Conservation (phyloP, 2,797 vertebrate species). For the Perodicticus potto region DNA sequence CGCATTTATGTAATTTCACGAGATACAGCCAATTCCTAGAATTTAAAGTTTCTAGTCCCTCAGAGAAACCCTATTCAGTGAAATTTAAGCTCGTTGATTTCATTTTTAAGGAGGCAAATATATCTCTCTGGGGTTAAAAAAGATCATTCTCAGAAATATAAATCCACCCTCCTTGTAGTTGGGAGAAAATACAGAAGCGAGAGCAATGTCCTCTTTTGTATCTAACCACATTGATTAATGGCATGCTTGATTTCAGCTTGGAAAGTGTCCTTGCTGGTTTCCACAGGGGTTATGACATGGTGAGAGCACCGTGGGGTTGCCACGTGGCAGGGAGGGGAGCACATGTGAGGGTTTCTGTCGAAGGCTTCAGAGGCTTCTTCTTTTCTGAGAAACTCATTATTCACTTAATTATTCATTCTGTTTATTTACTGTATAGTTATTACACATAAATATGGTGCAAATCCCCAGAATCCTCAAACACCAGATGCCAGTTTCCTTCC, state of each 20-base stretch:
- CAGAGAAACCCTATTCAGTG: conserved; percentile 14
- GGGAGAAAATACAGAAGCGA: conserved; percentile 75
- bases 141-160: conserved; percentile 49
- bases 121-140: conserved; percentile 36
- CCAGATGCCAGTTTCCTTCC: conserved; percentile 88
- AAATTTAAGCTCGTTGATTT: conserved; percentile 58
- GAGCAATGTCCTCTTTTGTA: conserved; percentile 81
- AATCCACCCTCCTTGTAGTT: conserved; percentile 37
- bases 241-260: conserved; percentile 77
- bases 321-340: not conserved
- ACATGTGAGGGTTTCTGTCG: conserved; percentile 14
- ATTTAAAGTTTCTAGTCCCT: conserved; percentile 57
- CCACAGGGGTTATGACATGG: not conserved
- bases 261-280: conserved; percentile 80
- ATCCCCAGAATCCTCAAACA: conserved; percentile 88
- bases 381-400: conserved; percentile 86
- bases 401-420: conserved; percentile 89
- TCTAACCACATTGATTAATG: conserved; percentile 83
- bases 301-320: not conserved
- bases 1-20: conserved; percentile 37
- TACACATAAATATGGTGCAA: conserved; percentile 88
- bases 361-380: conserved; percentile 78
- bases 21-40: conserved; percentile 42
- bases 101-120: conserved; percentile 68
- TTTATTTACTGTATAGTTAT: conserved; percentile 90